Conservation (phyloP, 2,888 invertebrate species). For the Steinernema carpocapsae region DNA sequence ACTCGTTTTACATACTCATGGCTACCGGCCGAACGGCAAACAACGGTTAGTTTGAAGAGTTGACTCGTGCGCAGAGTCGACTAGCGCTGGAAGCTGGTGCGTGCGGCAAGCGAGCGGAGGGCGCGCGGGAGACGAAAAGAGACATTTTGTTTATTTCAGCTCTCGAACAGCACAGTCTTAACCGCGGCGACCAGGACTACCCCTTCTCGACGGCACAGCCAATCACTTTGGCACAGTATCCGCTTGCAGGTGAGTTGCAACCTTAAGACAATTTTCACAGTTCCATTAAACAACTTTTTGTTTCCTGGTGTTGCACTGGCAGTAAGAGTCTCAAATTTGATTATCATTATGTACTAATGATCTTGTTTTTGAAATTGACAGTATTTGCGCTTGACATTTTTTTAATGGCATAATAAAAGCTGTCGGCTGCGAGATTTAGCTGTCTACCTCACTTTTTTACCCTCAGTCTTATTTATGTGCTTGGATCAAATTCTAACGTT, state of each 20-base stretch:
- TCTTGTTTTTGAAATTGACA: background rate
- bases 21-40: slow-evolving; percentile 41
- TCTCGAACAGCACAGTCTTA: background rate
- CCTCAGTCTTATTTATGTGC: no score
- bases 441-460: no score
- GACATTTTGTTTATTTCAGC: slow-evolving; percentile 10
- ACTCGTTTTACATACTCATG: slow-evolving; percentile 39
- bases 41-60: slow-evolving; percentile 38
- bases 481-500: no score
- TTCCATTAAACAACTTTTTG: background rate
- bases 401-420: no score
- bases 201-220: slow-evolving; percentile 9
- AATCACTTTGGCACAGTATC: background rate
- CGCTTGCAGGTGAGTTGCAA: background rate
- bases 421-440: no score
- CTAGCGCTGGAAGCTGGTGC: background rate
- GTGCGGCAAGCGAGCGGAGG: background rate
- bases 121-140: background rate
- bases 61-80: slow-evolving; percentile 6
- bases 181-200: background rate
- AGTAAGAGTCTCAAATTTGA: background rate
- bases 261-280: no score
- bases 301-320: background rate
- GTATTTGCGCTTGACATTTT: no score
- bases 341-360: background rate